Evolutionary conservation across 2,797 vertebrate genomes (phyloP), one percentile per base, ranked within the genome.

Genomic region (Lithobates sylvaticus): DNA sequence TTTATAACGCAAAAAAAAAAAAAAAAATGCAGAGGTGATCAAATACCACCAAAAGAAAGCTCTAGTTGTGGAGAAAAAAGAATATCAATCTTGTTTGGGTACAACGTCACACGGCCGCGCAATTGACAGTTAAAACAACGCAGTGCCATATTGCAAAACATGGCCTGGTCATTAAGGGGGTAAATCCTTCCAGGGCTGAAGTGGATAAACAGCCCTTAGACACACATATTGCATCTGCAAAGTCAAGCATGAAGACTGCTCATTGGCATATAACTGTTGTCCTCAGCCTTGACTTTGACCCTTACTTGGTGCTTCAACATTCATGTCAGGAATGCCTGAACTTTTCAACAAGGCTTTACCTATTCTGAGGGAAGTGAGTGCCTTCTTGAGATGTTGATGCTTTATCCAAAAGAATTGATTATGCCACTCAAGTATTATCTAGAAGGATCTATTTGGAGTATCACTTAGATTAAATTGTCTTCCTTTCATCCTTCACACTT

Each of bases 361-460:
- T 69, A 26, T 79, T 26, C 54, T 73, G 72, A 29, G 42, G 54
- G 77, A 79, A 85, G 84, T 26, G 84, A 80, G 64, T 65, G 39
- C 16, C 54, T 85, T 80, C 71, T 85, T 34, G 42, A 80, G 70
- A 81, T 81, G 77, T 81, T 86, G 77, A 80, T 86, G 71, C 84
- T 86, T 86, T 81, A 74, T 86, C 84, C 84, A 80, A 86, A 80
- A 86, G 78, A 76, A 88, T 70, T 81, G 86, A 77, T 80, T 85
- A 80, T 42, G 81, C 76, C 68, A 73, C n/a, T 77, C 79, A 88
- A 80, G 76, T 80, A n/a, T 78, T 86, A 65, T 76, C 74, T 70
- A 84, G 80, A 27, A 82, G 58, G 72, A 89, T 70, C 68, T 76
- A 78, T 79, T 67, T 54, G 39, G 10, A 58, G 23, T 81, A 42